A percentile compares a stretch with the other conserved stretches of the same genome.
Evolutionary conservation across 2,797 vertebrate species (phyloP).

Genomic region (Cyclura pinguis): DNA sequence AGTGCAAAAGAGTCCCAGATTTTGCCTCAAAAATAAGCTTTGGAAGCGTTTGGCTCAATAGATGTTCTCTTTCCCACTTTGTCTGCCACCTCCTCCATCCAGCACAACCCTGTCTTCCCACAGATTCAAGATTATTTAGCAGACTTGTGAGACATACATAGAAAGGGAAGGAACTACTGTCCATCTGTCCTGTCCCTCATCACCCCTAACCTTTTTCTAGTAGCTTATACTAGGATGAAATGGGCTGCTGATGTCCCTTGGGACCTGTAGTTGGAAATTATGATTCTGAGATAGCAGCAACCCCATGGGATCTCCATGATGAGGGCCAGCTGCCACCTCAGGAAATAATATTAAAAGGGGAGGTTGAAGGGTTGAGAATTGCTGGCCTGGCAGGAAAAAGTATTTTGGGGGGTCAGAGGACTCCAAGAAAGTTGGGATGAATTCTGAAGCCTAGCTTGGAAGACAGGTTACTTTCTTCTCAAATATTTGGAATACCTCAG

Average conservation of each 20-base stretch:
- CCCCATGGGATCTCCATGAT: background rate
- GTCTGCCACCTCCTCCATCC: background rate
- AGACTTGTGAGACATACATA: background rate
- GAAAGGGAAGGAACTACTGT: background rate
- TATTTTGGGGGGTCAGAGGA: too few relatives aligned
- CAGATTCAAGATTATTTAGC: background rate
- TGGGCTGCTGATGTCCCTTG: background rate
- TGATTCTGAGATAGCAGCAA: too few relatives aligned
- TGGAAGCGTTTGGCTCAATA: background rate
- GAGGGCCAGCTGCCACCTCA: too few relatives aligned
- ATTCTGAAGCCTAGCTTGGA: background rate
- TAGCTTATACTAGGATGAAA: background rate
- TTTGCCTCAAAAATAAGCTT: background rate
- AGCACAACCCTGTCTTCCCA: background rate
- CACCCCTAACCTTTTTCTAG: background rate
- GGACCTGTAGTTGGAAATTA: background rate
- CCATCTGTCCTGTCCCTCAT: background rate
- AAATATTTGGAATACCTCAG: background rate
- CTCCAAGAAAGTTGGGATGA: background rate
- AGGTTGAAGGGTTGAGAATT: background rate
- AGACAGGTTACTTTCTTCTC: background rate
- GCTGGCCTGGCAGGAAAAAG: background rate
- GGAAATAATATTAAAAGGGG: background rate
- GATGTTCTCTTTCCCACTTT: background rate
- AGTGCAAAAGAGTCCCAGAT: background rate